Evolutionary conservation across 2,888 invertebrate species (phyloP), one percentile per base, ranked within the genome.

Genomic region (Ochlodes sylvanus): DNA sequence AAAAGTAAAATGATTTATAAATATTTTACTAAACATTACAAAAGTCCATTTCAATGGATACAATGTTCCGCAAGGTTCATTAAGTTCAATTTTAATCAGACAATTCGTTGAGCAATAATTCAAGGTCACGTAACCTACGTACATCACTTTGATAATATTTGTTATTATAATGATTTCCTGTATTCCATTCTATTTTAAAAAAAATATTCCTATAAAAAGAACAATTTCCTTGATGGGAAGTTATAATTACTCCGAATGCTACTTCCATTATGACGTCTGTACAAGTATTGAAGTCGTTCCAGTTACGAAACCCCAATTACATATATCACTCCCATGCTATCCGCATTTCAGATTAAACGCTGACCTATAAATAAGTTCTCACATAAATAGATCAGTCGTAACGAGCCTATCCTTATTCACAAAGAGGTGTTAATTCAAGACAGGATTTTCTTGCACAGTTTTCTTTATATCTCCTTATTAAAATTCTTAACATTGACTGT

Each of bases 341-440:
- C 27, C 60, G 38, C 60, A 64, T 64, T 68, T 44, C 44, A 55
- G 69, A 62, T 67, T 62, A 67, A 50, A 61, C 61, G 60, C 19
- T 60, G 69, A 44, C 67, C 61, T 67, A 63, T 64, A 65, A 65
- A 65, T 63, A 63, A 54, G 57, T 58, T 65, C 50, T 52, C 58
- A 58, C 65, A 65, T 58, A 65, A 58, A 65, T 65, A 65, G 57
- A 58, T 65, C 58, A 58, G 27, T 52, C 54, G 63, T 55, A 66
- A 66, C 57, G 47, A 50, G 12, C 7, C 65, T 57, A 52, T 58
- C 50, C 58, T 50, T 58, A 65, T 58, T 50, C 65, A 58, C 55
- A 55, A 27, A 2, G 64, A 64, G 56, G 47, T 47, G 56, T 47
- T 44, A 44, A 63, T 32, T 19, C 15, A 47, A 15, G 0, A 47